Conservation (phyloP, 2,113 vertebrate genomes). For the Sus scrofa region T2T-Sscrofa CM000826.6:101459501-101460000, state of each 20-base stretch:
- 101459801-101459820: neutral
- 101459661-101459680: neutral
- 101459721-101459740: neutral
- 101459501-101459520: too few relatives aligned
- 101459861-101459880: neutral
- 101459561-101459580: too few relatives aligned
- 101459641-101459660: neutral
- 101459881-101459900: neutral
- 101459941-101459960: neutral
- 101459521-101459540: too few relatives aligned
- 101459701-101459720: neutral
- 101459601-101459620: neutral
- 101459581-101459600: neutral
- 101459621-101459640: neutral
- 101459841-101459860: neutral
- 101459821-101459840: neutral
- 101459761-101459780: neutral
- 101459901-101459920: neutral
- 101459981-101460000: neutral
- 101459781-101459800: neutral
- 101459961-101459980: conserved; percentile 32
- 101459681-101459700: neutral
- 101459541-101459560: too few relatives aligned
- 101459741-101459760: neutral
- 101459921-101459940: neutral